These are phyloP conservation scores for Leuciscus idus DNA, from an alignment of 2,113 vertebrate genomes.

Conservation along the genomic window DNA sequence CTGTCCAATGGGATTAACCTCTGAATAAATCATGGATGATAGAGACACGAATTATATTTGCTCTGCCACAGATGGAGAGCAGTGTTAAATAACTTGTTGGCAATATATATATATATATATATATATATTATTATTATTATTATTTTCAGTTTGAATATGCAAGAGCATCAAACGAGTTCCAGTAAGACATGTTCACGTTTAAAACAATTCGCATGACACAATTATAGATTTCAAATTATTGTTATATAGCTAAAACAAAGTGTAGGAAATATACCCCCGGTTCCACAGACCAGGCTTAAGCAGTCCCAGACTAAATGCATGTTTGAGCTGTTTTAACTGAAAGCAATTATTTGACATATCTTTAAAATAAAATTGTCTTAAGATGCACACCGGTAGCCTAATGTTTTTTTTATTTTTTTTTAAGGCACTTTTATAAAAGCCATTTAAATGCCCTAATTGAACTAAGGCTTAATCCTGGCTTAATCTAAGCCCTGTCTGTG, in stretches of 20 bases:
- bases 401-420: too few relatives aligned
- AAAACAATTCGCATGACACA: neutral
- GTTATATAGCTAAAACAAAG: neutral
- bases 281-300: too few relatives aligned
- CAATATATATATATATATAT: neutral
- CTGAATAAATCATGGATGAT: constrained; percentile 21
- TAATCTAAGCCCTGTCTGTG: too few relatives aligned
- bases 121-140: too few relatives aligned
- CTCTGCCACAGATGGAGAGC: neutral
- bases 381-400: too few relatives aligned
- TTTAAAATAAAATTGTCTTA: too few relatives aligned
- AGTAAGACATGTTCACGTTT: neutral
- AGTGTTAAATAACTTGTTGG: neutral
- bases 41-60: constrained; percentile 11
- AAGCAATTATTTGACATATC: too few relatives aligned
- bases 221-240: neutral
- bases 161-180: neutral
- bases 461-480: too few relatives aligned
- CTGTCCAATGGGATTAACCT: constrained; percentile 68
- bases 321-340: too few relatives aligned
- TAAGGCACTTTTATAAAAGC: too few relatives aligned
- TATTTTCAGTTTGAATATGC: neutral
- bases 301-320: too few relatives aligned
- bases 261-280: neutral
- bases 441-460: too few relatives aligned